Conservation (phyloP, 2,113 vertebrate species). For the Spea bombifrons region DNA sequence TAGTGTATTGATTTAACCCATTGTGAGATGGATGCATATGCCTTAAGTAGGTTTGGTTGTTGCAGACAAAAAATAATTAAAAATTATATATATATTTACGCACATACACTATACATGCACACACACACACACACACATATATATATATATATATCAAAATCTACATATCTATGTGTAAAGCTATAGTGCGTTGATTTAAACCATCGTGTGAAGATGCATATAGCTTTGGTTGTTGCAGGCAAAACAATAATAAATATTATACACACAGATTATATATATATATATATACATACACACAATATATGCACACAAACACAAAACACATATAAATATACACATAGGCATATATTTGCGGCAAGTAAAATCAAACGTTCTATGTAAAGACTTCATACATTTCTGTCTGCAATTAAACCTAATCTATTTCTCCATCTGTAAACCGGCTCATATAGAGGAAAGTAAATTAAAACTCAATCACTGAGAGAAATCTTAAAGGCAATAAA, state of each 20-base stretch:
- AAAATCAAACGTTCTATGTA: no score
- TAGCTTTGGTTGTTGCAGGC: no score
- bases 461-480: conserved; percentile 51
- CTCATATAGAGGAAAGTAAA: background rate
- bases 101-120: background rate
- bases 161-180: background rate
- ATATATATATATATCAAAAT: background rate
- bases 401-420: background rate
- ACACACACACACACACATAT: background rate
- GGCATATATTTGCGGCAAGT: no score
- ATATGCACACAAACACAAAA: background rate
- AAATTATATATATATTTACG: background rate
- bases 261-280: background rate
- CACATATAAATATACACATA: no score
- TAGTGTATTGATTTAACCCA: background rate
- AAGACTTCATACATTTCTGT: background rate
- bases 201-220: no score
- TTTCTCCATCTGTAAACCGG: background rate
- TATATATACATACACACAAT: background rate
- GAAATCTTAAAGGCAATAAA: conserved; percentile 70
- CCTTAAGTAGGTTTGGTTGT: background rate
- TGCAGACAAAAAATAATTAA: background rate
- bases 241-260: no score
- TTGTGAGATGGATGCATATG: background rate
- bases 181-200: no score